Percentiles rank a stretch among this genome's conserved stretches.
Evolutionary conservation across 2,113 vertebrate genomes (phyloP).

Genomic region (Motacilla tschutschensis): DNA sequence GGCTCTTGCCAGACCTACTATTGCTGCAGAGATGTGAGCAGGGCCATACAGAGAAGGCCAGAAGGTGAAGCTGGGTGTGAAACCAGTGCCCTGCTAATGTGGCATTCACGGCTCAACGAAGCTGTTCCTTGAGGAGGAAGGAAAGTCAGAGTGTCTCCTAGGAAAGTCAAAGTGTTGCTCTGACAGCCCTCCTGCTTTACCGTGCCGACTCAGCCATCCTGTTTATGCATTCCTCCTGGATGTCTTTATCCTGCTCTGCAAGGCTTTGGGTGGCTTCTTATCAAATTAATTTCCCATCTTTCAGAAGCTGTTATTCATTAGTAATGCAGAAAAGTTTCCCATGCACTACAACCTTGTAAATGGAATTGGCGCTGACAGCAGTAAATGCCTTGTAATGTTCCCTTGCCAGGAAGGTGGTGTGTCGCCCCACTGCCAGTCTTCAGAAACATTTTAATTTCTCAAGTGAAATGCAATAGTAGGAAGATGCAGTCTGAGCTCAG

Average conservation of each 20-base stretch:
- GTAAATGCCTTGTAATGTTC: background rate
- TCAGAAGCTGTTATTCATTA: constrained; percentile 8
- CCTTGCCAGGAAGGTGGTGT: background rate
- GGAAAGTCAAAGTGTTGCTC: background rate
- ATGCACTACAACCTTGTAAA: background rate
- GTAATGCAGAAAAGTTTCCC: constrained; percentile 18
- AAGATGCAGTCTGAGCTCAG: background rate
- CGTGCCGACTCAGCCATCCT: background rate
- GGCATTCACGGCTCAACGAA: background rate
- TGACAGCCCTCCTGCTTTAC: background rate
- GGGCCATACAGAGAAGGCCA: background rate
- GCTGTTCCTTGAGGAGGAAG: background rate
- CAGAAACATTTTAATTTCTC: background rate
- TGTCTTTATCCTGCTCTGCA: constrained; percentile 24
- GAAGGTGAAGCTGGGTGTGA: background rate
- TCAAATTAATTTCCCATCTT: constrained; percentile 38
- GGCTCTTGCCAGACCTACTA: background rate
- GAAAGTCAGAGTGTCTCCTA: background rate
- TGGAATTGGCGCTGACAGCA: background rate
- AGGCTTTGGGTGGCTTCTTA: constrained; percentile 47
- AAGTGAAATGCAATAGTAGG: background rate
- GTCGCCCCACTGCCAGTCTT: background rate
- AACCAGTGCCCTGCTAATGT: background rate
- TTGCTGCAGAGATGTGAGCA: background rate
- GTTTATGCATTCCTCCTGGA: constrained; percentile 11